Percentiles rank a stretch among this genome's conserved stretches.
phyloP scores from a whole-genome alignment of 2,113 vertebrate species.

The Calidris pygmaea region DNA sequence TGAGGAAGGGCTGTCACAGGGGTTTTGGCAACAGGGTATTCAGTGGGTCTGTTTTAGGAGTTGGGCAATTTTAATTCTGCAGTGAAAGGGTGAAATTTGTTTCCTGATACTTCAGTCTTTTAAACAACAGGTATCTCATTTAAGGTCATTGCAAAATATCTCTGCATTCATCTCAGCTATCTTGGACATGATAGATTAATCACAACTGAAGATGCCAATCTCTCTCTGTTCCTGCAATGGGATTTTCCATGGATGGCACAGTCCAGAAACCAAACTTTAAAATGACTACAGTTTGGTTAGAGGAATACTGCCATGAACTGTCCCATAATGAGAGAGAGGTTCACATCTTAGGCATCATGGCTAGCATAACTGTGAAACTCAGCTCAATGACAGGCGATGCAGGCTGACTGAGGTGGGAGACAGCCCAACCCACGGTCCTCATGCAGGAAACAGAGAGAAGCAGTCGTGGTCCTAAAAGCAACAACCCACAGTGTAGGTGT shows the following conservation, averaged over 20 bases:
- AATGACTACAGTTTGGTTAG: background rate
- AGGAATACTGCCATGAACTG: background rate
- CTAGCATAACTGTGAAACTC: background rate
- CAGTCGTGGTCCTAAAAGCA: background rate
- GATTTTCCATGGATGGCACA: background rate
- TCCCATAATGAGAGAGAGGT: background rate
- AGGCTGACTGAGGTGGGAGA: background rate
- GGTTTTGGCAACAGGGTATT: background rate
- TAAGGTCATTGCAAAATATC: background rate
- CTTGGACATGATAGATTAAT: background rate
- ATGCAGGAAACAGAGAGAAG: background rate
- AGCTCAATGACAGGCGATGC: background rate
- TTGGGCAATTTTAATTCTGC: background rate
- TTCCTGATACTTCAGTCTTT: background rate
- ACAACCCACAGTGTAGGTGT: background rate
- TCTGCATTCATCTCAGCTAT: background rate
- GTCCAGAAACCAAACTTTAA: background rate
- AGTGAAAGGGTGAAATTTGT: background rate
- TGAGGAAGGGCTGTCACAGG: background rate
- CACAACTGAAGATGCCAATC: background rate
- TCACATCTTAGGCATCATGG: background rate
- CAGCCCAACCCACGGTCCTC: fast-evolving
- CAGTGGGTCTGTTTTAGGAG: background rate
- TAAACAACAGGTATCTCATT: background rate
- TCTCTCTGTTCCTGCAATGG: background rate